Percentiles rank a stretch among this genome's conserved stretches.
phyloP scores from a whole-genome alignment of 2,888 invertebrate species.

The Dasypolia templi region DNA sequence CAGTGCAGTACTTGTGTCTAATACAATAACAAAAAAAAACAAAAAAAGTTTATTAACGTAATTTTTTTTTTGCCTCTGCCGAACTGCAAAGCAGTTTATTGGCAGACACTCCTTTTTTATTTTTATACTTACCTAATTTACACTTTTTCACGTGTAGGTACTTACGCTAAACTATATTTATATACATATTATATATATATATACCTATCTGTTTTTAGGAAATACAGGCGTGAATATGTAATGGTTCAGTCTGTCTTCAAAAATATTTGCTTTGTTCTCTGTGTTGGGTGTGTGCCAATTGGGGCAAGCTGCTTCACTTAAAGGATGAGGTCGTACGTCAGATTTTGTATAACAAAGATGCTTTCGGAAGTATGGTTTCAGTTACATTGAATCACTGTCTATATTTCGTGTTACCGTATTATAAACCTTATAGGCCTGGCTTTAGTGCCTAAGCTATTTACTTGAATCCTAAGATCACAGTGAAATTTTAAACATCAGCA shows the following conservation, averaged over 20 bases:
- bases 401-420: neutral
- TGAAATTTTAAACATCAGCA: neutral
- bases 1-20: too few species aligned
- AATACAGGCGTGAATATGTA: neutral
- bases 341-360: constrained; percentile 30
- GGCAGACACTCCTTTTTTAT: too few species aligned
- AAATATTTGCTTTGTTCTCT: constrained; percentile 30
- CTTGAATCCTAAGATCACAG: neutral
- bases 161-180: too few species aligned
- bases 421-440: neutral
- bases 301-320: constrained; percentile 49
- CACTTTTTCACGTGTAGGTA: too few species aligned
- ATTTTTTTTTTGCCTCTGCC: too few species aligned
- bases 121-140: too few species aligned
- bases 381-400: neutral
- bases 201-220: neutral
- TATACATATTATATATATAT: too few species aligned
- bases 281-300: constrained; percentile 52
- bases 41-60: too few species aligned
- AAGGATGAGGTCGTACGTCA: constrained; percentile 34
- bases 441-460: neutral
- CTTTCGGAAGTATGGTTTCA: constrained; percentile 3
- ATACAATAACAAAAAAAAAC: too few species aligned
- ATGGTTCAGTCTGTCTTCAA: neutral
- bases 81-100: too few species aligned